These are phyloP conservation scores for Palythoa grandis DNA, from an alignment of 92 coral and sea anemone genomes.

Conservation along the genomic window DNA sequence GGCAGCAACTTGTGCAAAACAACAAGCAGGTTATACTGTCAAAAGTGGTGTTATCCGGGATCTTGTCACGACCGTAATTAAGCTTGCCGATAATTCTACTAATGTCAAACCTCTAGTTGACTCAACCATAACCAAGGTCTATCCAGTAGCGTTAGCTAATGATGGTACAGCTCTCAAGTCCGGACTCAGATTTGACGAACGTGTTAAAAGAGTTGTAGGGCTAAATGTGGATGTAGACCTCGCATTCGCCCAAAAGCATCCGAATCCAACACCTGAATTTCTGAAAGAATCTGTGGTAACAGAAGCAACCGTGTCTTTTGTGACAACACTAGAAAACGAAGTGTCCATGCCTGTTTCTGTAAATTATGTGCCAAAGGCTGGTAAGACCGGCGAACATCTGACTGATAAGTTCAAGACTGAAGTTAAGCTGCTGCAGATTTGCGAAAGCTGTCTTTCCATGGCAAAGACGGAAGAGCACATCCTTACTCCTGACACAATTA, in stretches of 20 bases:
- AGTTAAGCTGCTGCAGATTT: conserved; percentile 34
- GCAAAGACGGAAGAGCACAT: conserved; percentile 60
- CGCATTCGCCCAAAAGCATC: conserved; percentile 46
- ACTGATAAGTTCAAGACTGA: conserved; percentile 33
- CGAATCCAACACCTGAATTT: conserved; percentile 54
- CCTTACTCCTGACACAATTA: conserved; percentile 30
- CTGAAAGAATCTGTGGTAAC: conserved; percentile 43
- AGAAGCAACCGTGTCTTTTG: conserved; percentile 60
- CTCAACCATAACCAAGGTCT: conserved; percentile 35
- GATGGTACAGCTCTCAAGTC: conserved; percentile 62
- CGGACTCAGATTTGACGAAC: conserved; percentile 54
- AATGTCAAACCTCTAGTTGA: conserved; percentile 51
- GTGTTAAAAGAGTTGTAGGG: conserved; percentile 62
- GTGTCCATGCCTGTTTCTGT: conserved; percentile 47
- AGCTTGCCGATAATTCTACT: conserved; percentile 63
- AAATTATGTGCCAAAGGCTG: conserved; percentile 28
- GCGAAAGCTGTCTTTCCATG: conserved; percentile 35
- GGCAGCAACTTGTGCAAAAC: conserved; percentile 46
- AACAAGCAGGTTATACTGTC: conserved; percentile 62
- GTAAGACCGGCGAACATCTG: conserved; percentile 28
- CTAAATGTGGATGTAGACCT: conserved; percentile 67
- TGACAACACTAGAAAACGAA: conserved; percentile 65
- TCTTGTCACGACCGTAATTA: conserved; percentile 59
- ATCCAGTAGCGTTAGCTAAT: not conserved
- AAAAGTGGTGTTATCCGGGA: conserved; percentile 64